A percentile compares a stretch with the other conserved stretches of the same genome.
Conservation (phyloP, 2,113 vertebrate genomes). For the Rhizomys pruinosus region DNA sequence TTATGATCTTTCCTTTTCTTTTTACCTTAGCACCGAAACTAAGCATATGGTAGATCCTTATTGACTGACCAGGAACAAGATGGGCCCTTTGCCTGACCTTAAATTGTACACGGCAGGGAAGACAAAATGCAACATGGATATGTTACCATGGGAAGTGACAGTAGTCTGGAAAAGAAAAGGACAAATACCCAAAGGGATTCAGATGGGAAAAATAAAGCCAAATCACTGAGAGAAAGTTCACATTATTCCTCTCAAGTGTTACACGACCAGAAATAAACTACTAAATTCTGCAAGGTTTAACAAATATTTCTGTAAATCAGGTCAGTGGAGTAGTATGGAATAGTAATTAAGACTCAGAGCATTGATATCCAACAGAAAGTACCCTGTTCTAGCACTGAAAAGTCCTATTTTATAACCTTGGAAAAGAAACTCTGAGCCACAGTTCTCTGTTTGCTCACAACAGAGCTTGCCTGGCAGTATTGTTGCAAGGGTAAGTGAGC, state of each 20-base stretch:
- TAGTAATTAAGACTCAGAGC: constrained; percentile 12
- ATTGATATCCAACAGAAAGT: neutral
- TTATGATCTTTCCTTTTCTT: neutral
- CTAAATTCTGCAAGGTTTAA: constrained; percentile 5
- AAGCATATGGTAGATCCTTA: neutral
- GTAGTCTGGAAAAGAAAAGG: neutral
- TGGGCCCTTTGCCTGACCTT: neutral
- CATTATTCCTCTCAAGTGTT: constrained; percentile 20
- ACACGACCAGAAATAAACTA: constrained; percentile 17
- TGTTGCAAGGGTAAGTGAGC: neutral
- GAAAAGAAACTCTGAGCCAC: neutral
- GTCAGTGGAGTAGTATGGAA: neutral
- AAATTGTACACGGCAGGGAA: neutral
- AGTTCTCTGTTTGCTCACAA: constrained; percentile 24
- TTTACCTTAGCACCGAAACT: neutral
- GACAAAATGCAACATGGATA: neutral
- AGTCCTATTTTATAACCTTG: neutral
- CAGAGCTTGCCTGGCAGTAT: neutral
- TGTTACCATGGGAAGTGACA: neutral
- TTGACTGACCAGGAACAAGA: neutral
- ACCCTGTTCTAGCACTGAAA: no score
- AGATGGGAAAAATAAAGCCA: neutral
- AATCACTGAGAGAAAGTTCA: neutral
- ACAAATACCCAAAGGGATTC: neutral
- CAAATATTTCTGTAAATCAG: neutral